Evolutionary conservation across 2,888 invertebrate species (phyloP).

Genomic region (Disparrhopalites patrizii): DNA sequence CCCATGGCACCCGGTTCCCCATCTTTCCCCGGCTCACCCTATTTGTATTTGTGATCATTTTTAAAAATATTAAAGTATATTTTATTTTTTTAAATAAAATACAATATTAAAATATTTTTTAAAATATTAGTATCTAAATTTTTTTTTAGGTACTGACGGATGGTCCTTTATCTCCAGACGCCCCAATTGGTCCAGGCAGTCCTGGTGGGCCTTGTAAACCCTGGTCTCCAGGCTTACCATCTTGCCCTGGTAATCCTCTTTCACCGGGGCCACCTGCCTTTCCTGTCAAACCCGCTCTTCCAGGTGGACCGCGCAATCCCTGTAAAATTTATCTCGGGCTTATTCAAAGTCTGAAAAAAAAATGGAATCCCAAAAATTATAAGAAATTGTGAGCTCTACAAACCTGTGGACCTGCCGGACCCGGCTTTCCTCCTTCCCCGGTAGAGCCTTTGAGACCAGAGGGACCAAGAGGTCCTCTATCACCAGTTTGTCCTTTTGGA

Average conservation of each 20-base stretch:
- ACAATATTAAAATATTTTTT: too few relatives aligned
- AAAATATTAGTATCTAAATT: too few relatives aligned
- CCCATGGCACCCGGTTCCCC: constrained; percentile 72
- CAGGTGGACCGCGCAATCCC: constrained; percentile 62
- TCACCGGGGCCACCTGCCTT: constrained; percentile 55
- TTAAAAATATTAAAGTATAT: too few relatives aligned
- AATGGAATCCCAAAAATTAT: too few relatives aligned
- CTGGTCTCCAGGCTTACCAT: constrained; percentile 79
- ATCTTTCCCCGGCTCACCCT: constrained; percentile 76
- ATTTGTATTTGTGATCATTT: too few relatives aligned
- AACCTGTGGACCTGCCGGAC: constrained; percentile 57
- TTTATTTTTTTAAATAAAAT: too few relatives aligned
- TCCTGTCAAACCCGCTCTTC: constrained; percentile 67
- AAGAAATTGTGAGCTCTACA: too few relatives aligned
- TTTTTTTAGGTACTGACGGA: constrained; percentile 55
- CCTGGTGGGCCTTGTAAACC: constrained; percentile 79
- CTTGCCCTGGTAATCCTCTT: constrained; percentile 66
- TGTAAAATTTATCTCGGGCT: background rate
- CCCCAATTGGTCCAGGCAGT: constrained; percentile 67
- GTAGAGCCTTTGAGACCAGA: constrained; percentile 62
- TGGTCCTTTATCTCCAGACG: constrained; percentile 72
- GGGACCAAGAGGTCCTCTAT: constrained; percentile 58
- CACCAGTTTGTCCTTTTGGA: constrained; percentile 69
- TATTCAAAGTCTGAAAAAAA: too few relatives aligned
- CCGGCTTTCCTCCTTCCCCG: constrained; percentile 62